Percentiles rank a stretch among this genome's conserved stretches.
Evolutionary conservation across 1,140 invertebrate genomes (phyloP).

Genomic region (Heliconius melpomene): DNA sequence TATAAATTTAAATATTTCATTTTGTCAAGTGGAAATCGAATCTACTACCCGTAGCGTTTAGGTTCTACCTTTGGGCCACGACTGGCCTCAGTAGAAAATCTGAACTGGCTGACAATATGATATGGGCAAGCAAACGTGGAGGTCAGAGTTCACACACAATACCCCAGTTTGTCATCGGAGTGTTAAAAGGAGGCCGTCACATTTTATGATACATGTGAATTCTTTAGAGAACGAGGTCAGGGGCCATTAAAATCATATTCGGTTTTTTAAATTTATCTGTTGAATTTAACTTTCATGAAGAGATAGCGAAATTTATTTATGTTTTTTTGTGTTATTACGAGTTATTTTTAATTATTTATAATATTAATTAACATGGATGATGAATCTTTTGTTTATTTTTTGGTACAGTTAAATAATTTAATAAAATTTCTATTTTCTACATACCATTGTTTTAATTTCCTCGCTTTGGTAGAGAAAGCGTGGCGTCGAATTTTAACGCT

Average conservation of each 20-base stretch:
- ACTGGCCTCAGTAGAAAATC: background rate
- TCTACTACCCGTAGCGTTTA: too few relatives aligned
- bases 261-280: slow-evolving; percentile 6
- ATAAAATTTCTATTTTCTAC: too few relatives aligned
- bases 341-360: background rate
- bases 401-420: background rate
- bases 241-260: slow-evolving; percentile 12
- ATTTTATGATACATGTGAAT: slow-evolving; percentile 21
- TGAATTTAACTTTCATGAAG: background rate
- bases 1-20: too few relatives aligned
- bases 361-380: background rate
- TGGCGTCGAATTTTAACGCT: too few relatives aligned
- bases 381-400: background rate
- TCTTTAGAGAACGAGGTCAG: slow-evolving; percentile 15
- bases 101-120: background rate
- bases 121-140: slow-evolving; percentile 5
- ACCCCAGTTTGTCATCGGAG: slow-evolving; percentile 22
- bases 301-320: background rate
- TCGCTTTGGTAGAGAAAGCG: too few relatives aligned
- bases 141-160: slow-evolving; percentile 22
- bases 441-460: too few relatives aligned
- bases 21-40: too few relatives aligned
- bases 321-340: background rate
- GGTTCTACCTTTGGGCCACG: too few relatives aligned
- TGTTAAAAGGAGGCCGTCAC: slow-evolving; percentile 23